These are phyloP conservation scores for Apis florea DNA, from an alignment of 1,140 invertebrate species.

Conservation along the genomic window DNA sequence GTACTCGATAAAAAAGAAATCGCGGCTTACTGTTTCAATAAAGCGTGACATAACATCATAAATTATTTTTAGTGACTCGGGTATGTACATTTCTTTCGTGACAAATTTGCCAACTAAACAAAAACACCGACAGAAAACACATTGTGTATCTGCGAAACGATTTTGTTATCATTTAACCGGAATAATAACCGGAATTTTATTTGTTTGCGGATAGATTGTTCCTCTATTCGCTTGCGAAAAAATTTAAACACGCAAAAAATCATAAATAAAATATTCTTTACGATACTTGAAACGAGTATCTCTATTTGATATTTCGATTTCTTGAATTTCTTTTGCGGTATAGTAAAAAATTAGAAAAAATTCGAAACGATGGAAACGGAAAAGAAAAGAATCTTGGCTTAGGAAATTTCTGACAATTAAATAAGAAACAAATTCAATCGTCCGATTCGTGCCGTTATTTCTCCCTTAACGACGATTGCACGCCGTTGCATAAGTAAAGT, in stretches of 20 bases:
- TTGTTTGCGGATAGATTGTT: no score
- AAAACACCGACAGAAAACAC: neutral
- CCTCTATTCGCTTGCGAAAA: neutral
- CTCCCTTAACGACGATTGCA: conserved; percentile 2
- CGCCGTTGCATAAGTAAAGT: conserved; percentile 8
- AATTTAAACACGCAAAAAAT: neutral
- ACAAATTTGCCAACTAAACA: neutral
- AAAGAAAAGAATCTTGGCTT: no score
- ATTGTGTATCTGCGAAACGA: neutral
- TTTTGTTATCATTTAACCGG: neutral
- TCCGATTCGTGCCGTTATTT: neutral
- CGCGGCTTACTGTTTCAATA: neutral
- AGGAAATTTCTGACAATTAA: no score
- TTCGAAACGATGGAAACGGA: no score
- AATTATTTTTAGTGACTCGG: neutral
- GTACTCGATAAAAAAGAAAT: neutral
- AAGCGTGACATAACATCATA: neutral
- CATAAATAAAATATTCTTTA: no score
- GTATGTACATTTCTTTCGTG: neutral
- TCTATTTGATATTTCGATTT: no score
- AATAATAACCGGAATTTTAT: neutral
- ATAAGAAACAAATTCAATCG: neutral
- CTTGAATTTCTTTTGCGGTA: no score
- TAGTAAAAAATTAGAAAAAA: no score
- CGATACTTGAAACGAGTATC: no score